Evolutionary conservation across 2,113 vertebrate genomes (phyloP).

Genomic region (Noturus placidus): DNA sequence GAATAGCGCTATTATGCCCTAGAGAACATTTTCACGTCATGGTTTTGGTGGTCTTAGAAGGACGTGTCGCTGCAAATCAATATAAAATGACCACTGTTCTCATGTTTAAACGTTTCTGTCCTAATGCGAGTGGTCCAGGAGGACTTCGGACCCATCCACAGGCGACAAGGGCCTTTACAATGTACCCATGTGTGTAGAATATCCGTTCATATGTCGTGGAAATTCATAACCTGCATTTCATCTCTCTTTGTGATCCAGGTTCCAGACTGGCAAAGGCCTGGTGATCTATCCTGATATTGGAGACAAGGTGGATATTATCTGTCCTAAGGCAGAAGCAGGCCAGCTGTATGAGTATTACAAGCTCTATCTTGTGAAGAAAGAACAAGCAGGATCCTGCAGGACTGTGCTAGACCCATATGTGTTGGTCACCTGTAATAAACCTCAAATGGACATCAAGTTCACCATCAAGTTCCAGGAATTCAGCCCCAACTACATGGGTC

Average conservation of each 20-base stretch:
- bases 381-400: constrained; percentile 83
- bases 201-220: too few species aligned
- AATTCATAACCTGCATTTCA: background rate
- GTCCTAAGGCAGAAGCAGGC: constrained; percentile 78
- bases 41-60: too few species aligned
- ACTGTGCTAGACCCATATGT: constrained; percentile 85
- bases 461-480: constrained; percentile 93
- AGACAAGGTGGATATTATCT: constrained; percentile 89
- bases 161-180: too few species aligned
- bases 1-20: too few species aligned
- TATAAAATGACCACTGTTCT: too few species aligned
- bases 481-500: constrained; percentile 90
- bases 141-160: too few species aligned
- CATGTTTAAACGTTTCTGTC: too few species aligned
- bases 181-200: too few species aligned
- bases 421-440: constrained; percentile 85
- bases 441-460: constrained; percentile 85
- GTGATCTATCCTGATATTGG: constrained; percentile 87
- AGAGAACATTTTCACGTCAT: too few species aligned
- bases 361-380: constrained; percentile 82
- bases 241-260: constrained; percentile 67
- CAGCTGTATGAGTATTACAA: constrained; percentile 88
- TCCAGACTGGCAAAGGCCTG: constrained; percentile 81
- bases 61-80: too few species aligned
- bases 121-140: too few species aligned